Evolutionary conservation across 2,113 vertebrate genomes (phyloP).

Genomic region (Megaptera novaeangliae): DNA sequence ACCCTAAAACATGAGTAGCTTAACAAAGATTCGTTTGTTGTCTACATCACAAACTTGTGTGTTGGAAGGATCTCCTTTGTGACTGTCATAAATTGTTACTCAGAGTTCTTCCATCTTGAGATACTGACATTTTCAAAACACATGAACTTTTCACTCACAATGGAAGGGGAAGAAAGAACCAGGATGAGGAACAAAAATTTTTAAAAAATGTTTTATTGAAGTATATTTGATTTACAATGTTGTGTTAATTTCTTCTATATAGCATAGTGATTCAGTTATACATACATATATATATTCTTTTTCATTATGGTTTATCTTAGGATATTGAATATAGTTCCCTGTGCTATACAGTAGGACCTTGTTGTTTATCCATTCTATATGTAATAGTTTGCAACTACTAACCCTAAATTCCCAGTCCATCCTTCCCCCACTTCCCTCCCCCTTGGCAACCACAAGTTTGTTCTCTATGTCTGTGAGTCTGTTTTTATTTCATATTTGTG

Average conservation of each 20-base stretch:
- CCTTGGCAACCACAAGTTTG: neutral
- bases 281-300: neutral
- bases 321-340: neutral
- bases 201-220: neutral
- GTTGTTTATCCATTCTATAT: neutral
- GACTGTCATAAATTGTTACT: neutral
- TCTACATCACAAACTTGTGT: neutral
- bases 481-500: neutral
- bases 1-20: neutral
- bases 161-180: neutral
- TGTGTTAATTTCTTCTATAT: neutral
- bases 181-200: neutral
- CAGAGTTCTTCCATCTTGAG: neutral
- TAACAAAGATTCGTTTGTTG: neutral
- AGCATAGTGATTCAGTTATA: neutral
- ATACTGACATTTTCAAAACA: neutral
- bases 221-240: neutral
- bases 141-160: neutral
- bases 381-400: neutral
- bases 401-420: neutral
- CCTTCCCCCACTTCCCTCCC: neutral
- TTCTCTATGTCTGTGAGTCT: neutral
- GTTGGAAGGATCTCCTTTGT: neutral
- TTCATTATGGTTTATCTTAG: neutral
- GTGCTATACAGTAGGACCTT: neutral